These are phyloP conservation scores for Illadopsis cleaveri DNA, from an alignment of 2,113 vertebrate genomes.

Conservation along the genomic window DNA sequence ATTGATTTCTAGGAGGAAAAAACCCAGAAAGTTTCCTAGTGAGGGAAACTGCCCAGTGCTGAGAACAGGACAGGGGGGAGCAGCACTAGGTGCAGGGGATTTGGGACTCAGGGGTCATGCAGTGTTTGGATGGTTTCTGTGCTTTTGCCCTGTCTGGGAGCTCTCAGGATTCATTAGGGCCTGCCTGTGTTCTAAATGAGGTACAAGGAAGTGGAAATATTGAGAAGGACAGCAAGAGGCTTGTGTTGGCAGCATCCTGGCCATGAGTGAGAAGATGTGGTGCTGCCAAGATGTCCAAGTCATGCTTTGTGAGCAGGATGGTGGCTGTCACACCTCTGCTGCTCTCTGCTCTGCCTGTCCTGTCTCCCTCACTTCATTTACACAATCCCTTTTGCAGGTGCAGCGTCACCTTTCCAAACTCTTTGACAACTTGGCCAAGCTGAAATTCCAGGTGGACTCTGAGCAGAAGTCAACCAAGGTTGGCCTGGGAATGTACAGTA, in stretches of 20 bases:
- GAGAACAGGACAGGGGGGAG: neutral
- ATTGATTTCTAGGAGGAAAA: neutral
- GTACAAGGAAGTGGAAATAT: neutral
- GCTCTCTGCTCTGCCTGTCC: neutral
- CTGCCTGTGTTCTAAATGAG: neutral
- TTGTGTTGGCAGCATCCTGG: neutral
- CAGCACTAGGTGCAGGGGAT: neutral
- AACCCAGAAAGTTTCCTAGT: neutral
- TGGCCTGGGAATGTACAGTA: conserved; percentile 92
- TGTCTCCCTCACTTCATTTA: neutral
- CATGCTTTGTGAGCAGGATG: neutral
- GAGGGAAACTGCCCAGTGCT: neutral
- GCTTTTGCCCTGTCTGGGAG: neutral
- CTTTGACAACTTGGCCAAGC: conserved; percentile 90
- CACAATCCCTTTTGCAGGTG: conserved; percentile 74
- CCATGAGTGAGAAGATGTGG: neutral
- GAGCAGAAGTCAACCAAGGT: conserved; percentile 75
- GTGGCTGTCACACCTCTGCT: neutral
- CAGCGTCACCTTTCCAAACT: conserved; percentile 93
- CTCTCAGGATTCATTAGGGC: neutral
- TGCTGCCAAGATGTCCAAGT: neutral
- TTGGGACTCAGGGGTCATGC: neutral
- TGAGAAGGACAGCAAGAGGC: neutral
- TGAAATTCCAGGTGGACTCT: conserved; percentile 82
- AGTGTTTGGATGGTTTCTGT: neutral